Percentiles rank a stretch among this genome's conserved stretches.
phyloP scores from a whole-genome alignment of 2,888 invertebrate genomes.

The Minunthozetes semirufus region DNA sequence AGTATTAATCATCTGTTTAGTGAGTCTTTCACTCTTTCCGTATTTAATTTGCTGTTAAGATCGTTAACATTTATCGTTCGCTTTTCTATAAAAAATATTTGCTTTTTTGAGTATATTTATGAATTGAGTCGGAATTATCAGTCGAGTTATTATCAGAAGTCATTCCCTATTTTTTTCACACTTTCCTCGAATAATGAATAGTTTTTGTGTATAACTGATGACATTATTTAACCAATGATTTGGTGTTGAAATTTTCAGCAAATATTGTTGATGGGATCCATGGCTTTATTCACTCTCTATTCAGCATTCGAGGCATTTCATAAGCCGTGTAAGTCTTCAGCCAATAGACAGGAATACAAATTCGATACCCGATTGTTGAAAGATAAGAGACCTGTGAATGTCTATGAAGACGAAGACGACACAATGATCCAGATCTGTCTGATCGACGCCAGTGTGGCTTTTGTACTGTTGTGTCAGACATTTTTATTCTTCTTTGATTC shows the following conservation, averaged over 20 bases:
- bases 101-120: neutral
- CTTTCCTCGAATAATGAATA: too few species aligned
- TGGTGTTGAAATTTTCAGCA: neutral
- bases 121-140: too few species aligned
- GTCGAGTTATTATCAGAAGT: too few species aligned
- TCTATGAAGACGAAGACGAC: constrained; percentile 36
- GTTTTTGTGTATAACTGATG: neutral
- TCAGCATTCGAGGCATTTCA: constrained; percentile 31
- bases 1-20: constrained; percentile 28
- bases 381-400: constrained; percentile 34
- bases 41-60: neutral
- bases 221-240: neutral
- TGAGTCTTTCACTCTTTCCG: neutral
- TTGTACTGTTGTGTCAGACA: constrained; percentile 28
- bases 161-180: too few species aligned
- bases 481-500: constrained; percentile 35
- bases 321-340: constrained; percentile 25
- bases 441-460: constrained; percentile 29
- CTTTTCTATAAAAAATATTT: neutral
- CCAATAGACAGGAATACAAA: constrained; percentile 18
- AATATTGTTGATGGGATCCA: constrained; percentile 33
- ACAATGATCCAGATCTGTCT: constrained; percentile 15
- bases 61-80: neutral
- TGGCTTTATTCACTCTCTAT: constrained; percentile 32
- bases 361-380: constrained; percentile 21